These are phyloP conservation scores for Trichechus manatus DNA, from an alignment of 2,113 vertebrate genomes.

Conservation along the genomic window DNA sequence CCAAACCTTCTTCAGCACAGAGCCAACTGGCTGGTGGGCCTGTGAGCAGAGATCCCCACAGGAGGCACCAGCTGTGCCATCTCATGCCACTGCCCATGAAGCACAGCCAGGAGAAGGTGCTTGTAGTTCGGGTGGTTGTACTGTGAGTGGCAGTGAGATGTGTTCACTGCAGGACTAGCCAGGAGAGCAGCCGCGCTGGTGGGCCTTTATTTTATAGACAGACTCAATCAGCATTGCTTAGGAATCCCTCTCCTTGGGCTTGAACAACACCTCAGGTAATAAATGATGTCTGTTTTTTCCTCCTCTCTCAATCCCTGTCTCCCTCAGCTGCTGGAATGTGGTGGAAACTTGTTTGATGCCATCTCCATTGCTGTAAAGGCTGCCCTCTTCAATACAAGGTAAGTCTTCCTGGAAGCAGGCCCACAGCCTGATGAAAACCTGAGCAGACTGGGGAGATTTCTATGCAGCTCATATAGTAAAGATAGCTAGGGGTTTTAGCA, in stretches of 20 bases:
- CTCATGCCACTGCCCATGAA: too few species aligned
- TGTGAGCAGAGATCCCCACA: neutral
- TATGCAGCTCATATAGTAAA: neutral
- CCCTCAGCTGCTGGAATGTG: conserved; percentile 95
- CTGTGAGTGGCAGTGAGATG: neutral
- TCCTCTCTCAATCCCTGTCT: conserved; percentile 43
- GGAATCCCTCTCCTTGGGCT: neutral
- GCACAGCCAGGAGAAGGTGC: fast-evolving
- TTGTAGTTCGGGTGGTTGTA: neutral
- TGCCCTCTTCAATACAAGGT: conserved; percentile 99
- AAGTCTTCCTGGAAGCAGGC: conserved; percentile 67
- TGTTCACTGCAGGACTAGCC: neutral
- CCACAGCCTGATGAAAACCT: fast-evolving
- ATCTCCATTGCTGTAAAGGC: conserved; percentile 97
- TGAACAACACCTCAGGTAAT: neutral
- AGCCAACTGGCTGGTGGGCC: neutral
- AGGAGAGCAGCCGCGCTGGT: neutral
- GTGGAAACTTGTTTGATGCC: conserved; percentile 97
- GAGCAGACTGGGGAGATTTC: neutral
- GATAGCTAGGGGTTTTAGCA: neutral
- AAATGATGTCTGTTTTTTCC: neutral
- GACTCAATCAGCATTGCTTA: too few species aligned
- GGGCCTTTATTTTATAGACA: neutral
- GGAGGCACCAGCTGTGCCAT: neutral
- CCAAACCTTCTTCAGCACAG: neutral